Evolutionary conservation across 1,140 invertebrate species (phyloP).

Genomic region (Venustaconcha ellipsiformis): DNA sequence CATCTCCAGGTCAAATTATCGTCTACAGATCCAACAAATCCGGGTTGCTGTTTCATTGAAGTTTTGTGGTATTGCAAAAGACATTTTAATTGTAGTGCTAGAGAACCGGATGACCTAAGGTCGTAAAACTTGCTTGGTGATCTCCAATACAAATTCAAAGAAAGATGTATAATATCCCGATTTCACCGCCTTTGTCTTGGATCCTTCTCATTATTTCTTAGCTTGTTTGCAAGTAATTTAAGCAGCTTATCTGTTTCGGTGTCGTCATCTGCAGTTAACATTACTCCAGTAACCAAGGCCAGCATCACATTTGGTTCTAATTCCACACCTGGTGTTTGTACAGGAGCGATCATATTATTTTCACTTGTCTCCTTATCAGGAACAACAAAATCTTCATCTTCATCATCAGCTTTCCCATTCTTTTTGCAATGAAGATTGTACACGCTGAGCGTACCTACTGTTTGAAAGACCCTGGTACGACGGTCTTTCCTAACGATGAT

Average conservation of each 20-base stretch:
- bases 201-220: constrained; percentile 10
- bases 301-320: neutral
- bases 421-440: no score
- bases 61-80: constrained; percentile 12
- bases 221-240: neutral
- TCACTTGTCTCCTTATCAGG: neutral
- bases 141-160: neutral
- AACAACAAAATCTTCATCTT: neutral
- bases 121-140: constrained; percentile 18
- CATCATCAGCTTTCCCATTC: no score
- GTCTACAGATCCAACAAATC: constrained; percentile 12
- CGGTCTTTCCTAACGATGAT: no score
- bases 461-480: no score
- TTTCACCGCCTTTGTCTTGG: constrained; percentile 22
- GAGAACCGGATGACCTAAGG: constrained; percentile 7
- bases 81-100: constrained; percentile 6
- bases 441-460: no score
- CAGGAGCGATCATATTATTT: neutral
- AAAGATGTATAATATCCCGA: constrained; percentile 3
- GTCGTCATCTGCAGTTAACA: neutral
- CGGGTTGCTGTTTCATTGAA: constrained; percentile 22
- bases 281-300: neutral
- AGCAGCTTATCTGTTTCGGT: constrained; percentile 4
- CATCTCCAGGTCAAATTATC: constrained; percentile 33
- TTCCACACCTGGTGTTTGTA: neutral